phyloP scores from a whole-genome alignment of 1,140 invertebrate species.

The Oryzaephilus surinamensis region DNA sequence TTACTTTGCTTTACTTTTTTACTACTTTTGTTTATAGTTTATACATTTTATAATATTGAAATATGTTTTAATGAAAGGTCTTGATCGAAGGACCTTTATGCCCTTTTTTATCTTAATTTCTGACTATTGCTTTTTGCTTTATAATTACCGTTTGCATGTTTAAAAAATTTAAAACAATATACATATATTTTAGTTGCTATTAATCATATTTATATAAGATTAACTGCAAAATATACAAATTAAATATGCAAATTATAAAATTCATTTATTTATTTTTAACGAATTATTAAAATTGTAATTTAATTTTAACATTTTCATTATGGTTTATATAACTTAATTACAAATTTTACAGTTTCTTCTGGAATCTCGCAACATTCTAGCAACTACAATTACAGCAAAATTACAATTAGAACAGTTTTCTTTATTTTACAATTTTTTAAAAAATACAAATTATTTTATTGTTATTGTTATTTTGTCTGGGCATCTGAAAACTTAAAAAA shows the following conservation, averaged over 20 bases:
- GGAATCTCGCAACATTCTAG: slow-evolving; percentile 39
- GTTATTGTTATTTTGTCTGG: slow-evolving; percentile 7
- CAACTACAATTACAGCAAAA: slow-evolving; percentile 33
- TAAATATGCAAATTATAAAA: not conserved
- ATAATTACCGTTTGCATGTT: no score
- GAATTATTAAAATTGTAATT: not conserved
- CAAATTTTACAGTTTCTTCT: slow-evolving; percentile 6
- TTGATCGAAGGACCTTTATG: no score
- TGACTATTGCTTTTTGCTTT: no score
- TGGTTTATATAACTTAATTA: no score
- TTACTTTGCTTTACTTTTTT: slow-evolving; percentile 16
- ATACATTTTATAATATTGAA: not conserved
- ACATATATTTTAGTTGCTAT: no score
- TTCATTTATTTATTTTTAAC: not conserved
- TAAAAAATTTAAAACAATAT: no score
- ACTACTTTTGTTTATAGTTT: not conserved
- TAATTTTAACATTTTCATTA: not conserved
- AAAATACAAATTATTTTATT: slow-evolving; percentile 3
- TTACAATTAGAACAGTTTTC: not conserved
- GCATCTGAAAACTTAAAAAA: slow-evolving; percentile 4
- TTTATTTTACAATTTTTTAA: not conserved
- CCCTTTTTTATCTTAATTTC: no score
- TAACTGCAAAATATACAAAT: no score
- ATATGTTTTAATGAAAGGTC: no score
- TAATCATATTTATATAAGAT: no score